Percentiles rank a stretch among this genome's conserved stretches.
Evolutionary conservation across 1,140 invertebrate genomes (phyloP).

Genomic region (Penaeus chinensis): DNA sequence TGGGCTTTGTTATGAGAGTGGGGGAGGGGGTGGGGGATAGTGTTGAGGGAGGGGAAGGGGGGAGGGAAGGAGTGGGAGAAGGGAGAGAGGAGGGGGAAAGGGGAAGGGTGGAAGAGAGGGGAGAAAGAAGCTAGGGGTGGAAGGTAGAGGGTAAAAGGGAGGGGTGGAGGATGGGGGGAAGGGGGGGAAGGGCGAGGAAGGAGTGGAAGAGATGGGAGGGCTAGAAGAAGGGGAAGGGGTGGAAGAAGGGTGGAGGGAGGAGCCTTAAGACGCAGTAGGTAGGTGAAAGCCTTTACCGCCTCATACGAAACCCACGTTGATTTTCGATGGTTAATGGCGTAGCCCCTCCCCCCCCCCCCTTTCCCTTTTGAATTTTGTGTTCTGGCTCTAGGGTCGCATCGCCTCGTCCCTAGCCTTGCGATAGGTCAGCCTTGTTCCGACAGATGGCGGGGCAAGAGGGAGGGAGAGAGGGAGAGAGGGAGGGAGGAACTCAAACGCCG

Average conservation of each 20-base stretch:
- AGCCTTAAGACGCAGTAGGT: not conserved
- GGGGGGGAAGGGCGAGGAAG: not conserved
- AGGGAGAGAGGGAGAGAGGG: not conserved
- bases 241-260: not conserved
- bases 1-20: slow-evolving; percentile 1
- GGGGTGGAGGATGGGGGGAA: not conserved
- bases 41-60: not conserved
- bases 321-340: too few species aligned
- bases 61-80: not conserved
- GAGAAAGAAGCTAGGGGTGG: not conserved
- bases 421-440: not conserved
- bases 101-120: not conserved
- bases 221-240: not conserved
- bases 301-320: not conserved
- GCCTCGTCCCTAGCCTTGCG: too few species aligned
- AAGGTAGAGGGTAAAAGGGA: not conserved
- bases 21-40: not conserved
- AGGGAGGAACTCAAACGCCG: not conserved
- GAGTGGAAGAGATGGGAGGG: not conserved
- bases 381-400: too few species aligned
- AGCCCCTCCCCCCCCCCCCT: too few species aligned
- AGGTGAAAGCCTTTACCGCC: not conserved
- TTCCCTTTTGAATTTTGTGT: too few species aligned
- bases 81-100: not conserved
- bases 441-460: not conserved